phyloP scores from a whole-genome alignment of 2,888 invertebrate genomes.

The Dexiosoma caninum region DNA sequence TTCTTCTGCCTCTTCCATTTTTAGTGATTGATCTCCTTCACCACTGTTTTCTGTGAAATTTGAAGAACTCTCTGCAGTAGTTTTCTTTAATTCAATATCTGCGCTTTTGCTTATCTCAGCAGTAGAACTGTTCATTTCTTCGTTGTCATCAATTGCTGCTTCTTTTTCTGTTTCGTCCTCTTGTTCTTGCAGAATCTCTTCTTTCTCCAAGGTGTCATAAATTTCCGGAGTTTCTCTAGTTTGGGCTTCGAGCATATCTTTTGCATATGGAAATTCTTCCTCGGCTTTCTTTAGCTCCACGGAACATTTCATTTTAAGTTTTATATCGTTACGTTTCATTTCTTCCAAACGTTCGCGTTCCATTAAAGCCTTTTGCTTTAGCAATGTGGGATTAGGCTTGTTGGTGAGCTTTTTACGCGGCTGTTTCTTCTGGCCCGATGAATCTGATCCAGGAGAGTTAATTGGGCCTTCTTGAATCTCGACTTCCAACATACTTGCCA shows the following conservation, averaged over 20 bases:
- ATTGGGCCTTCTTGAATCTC: slow-evolving; percentile 69
- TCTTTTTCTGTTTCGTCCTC: background rate
- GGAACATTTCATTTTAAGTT: slow-evolving; percentile 72
- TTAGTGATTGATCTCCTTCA: background rate
- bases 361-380: slow-evolving; percentile 72
- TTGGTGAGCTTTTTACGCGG: slow-evolving; percentile 76
- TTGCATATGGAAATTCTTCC: slow-evolving; percentile 70
- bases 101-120: slow-evolving; percentile 49
- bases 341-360: slow-evolving; percentile 74
- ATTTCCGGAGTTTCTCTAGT: slow-evolving; percentile 6
- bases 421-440: slow-evolving; percentile 70
- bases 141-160: slow-evolving; percentile 58
- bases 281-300: slow-evolving; percentile 72
- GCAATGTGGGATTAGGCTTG: slow-evolving; percentile 75
- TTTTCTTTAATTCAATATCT: background rate
- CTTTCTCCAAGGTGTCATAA: background rate
- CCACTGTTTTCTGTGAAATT: background rate
- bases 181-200: background rate
- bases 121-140: slow-evolving; percentile 60
- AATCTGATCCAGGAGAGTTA: slow-evolving; percentile 37
- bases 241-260: slow-evolving; percentile 67
- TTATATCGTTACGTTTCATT: slow-evolving; percentile 72
- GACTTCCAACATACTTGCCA: slow-evolving; percentile 76
- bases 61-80: background rate
- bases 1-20: background rate